A percentile compares a stretch with the other conserved stretches of the same genome.
These are phyloP conservation scores for Melanotaenia parkinsoni DNA, from an alignment of 2,797 vertebrate species.

Conservation along the genomic window DNA sequence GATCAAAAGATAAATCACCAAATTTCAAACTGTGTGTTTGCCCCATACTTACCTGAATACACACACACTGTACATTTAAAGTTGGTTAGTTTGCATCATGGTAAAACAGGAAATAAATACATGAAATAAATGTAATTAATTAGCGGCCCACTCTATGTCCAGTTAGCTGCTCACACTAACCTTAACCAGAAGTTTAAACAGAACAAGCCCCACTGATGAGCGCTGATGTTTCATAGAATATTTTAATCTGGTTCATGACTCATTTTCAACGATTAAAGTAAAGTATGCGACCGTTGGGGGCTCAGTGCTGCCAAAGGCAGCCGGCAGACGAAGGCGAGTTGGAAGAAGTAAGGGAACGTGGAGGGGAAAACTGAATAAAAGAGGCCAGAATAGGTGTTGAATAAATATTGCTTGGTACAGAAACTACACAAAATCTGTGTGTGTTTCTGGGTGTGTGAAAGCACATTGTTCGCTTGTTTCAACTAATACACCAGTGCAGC, in stretches of 20 bases:
- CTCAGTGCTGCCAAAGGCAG: neutral
- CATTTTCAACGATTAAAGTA: neutral
- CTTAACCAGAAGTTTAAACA: neutral
- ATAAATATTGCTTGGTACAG: constrained; percentile 10
- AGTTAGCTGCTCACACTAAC: neutral
- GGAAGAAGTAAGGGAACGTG: neutral
- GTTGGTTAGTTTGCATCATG: neutral
- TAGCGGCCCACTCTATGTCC: neutral
- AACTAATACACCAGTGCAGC: constrained; percentile 43
- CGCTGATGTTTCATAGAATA: neutral
- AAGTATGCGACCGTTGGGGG: neutral
- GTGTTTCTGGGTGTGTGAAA: constrained; percentile 27
- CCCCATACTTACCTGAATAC: neutral
- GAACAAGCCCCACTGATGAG: neutral
- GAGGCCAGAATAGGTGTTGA: constrained; percentile 8
- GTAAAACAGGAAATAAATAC: constrained; percentile 1
- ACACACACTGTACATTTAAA: neutral
- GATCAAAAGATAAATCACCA: neutral
- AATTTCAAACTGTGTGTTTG: neutral
- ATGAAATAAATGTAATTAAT: neutral
- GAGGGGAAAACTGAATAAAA: constrained; percentile 10
- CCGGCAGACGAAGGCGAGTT: neutral
- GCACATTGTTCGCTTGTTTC: constrained; percentile 54
- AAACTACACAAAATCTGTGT: constrained; percentile 19
- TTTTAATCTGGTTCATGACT: neutral